Percentiles rank a stretch among this genome's conserved stretches.
Conservation (phyloP, 1,140 invertebrate genomes). For the Drosophila subpulchrella region DNA sequence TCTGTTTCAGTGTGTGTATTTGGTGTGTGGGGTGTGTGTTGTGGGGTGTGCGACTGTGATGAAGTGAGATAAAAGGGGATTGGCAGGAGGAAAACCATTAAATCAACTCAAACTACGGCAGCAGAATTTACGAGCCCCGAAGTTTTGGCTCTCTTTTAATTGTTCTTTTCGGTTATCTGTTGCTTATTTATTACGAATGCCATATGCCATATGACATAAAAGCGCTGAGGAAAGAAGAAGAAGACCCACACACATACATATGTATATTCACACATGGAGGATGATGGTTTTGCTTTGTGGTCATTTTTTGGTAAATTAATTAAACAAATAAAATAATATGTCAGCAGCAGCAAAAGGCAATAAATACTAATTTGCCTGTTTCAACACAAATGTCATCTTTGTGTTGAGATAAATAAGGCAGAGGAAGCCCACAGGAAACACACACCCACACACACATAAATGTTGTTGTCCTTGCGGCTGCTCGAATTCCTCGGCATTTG, state of each 20-base stretch:
- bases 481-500: conserved; percentile 27
- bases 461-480: conserved; percentile 31
- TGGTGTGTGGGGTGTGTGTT: neutral
- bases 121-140: conserved; percentile 65
- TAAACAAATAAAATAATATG: conserved; percentile 83
- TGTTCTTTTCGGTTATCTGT: conserved; percentile 71
- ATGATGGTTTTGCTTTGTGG: conserved; percentile 63
- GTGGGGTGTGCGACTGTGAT: neutral
- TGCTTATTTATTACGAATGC: conserved; percentile 79
- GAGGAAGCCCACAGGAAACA: conserved; percentile 27
- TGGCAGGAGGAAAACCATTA: conserved; percentile 51
- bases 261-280: neutral
- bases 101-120: conserved; percentile 75
- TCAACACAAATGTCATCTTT: conserved; percentile 82
- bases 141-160: conserved; percentile 45
- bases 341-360: conserved; percentile 76
- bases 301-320: conserved; percentile 80
- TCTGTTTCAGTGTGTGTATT: conserved; percentile 1
- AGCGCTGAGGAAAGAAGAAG: conserved; percentile 6
- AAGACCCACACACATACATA: conserved; percentile 2
- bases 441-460: conserved; percentile 10
- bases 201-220: conserved; percentile 73
- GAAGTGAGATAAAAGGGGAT: neutral
- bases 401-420: conserved; percentile 61
- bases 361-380: conserved; percentile 83